Evolutionary conservation across 2,888 invertebrate genomes (phyloP).

Genomic region (Hartigia nigra): DNA sequence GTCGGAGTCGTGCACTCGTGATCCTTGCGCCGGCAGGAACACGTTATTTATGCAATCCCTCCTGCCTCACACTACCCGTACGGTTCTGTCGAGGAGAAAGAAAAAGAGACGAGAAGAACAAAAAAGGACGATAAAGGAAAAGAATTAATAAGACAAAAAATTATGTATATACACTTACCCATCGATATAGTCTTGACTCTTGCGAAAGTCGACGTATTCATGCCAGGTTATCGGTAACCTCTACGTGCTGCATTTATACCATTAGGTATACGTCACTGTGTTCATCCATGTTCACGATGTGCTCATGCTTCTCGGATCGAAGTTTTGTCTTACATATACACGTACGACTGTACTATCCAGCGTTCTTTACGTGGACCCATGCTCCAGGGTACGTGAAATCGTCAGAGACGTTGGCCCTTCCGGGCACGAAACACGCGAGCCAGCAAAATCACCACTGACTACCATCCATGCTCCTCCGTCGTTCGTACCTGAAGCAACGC

Average conservation of each 20-base stretch:
- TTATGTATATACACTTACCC: not conserved
- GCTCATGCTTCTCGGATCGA: too few species aligned
- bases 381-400: not conserved
- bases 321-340: too few species aligned
- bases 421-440: not conserved
- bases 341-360: not conserved
- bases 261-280: not conserved
- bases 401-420: not conserved
- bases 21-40: slow-evolving; percentile 8
- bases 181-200: not conserved
- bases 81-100: not conserved
- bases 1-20: slow-evolving; percentile 3
- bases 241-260: not conserved
- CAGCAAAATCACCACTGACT: not conserved
- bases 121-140: not conserved
- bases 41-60: slow-evolving; percentile 3
- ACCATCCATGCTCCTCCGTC: not conserved
- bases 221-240: not conserved
- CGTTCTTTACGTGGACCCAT: not conserved
- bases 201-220: not conserved
- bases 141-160: not conserved
- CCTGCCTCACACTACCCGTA: not conserved
- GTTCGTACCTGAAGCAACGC: not conserved
- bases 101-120: not conserved
- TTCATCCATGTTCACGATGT: not conserved